Conservation (phyloP, 2,888 invertebrate genomes). For the Xiphydria camelus region DNA sequence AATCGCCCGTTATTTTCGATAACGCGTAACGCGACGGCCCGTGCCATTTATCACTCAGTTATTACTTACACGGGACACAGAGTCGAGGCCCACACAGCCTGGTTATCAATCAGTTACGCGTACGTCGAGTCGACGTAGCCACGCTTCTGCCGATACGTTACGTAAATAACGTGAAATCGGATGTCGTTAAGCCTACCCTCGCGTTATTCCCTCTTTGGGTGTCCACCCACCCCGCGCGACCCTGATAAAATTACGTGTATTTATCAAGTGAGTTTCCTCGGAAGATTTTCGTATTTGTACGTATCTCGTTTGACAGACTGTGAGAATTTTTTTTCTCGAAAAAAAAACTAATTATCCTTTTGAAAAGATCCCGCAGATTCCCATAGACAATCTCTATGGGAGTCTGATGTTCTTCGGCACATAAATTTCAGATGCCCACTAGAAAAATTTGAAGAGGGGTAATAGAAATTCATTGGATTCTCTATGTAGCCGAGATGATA, state of each 20-base stretch:
- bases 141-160: background rate
- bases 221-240: background rate
- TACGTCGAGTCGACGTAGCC: constrained; percentile 1
- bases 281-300: no score
- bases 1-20: background rate
- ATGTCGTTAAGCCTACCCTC: background rate
- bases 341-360: no score
- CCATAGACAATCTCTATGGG: no score
- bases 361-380: no score
- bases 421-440: no score
- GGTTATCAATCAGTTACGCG: constrained; percentile 3
- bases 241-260: constrained; percentile 1
- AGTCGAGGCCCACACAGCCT: background rate
- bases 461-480: no score
- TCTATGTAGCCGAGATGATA: no score
- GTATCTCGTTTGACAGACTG: no score
- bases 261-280: no score
- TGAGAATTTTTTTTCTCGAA: no score
- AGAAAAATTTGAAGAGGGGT: no score
- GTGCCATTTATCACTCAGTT: background rate
- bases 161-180: constrained; percentile 1
- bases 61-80: background rate
- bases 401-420: no score
- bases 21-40: background rate
- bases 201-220: background rate